phyloP scores from a whole-genome alignment of 2,113 vertebrate species.

The Aythya baeri region DNA sequence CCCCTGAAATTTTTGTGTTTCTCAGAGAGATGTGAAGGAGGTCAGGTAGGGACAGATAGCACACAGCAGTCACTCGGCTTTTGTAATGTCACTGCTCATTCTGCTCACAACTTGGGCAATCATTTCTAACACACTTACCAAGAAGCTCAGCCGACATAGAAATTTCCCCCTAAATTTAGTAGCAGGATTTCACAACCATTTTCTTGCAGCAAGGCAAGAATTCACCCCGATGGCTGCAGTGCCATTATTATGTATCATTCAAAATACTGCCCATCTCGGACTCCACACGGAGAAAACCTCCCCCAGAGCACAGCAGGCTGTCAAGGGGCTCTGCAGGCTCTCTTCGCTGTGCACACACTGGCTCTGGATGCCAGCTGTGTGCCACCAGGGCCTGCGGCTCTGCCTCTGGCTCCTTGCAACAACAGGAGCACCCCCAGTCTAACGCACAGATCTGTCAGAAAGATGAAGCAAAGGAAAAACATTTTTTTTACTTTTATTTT shows the following conservation, averaged over 20 bases:
- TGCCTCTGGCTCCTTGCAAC: background rate
- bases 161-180: slow-evolving; percentile 54
- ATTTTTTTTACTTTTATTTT: background rate
- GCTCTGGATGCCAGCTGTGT: background rate
- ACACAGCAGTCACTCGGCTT: slow-evolving; percentile 30
- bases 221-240: background rate
- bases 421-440: background rate
- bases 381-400: rapidly evolving
- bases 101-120: slow-evolving; percentile 13
- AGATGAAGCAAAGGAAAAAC: background rate
- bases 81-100: slow-evolving; percentile 60
- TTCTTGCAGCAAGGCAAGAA: background rate
- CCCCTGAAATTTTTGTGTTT: background rate
- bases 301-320: background rate
- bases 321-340: background rate
- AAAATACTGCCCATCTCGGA: background rate
- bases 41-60: slow-evolving; percentile 44
- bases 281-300: background rate
- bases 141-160: background rate
- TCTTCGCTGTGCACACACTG: background rate
- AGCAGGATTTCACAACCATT: slow-evolving; percentile 24
- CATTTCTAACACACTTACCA: background rate
- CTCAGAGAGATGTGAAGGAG: slow-evolving; percentile 10
- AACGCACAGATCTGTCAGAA: background rate
- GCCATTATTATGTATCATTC: background rate